Base-by-base conservation (phyloP, 2,113 vertebrate species). In the Passer domesticus region DNA sequence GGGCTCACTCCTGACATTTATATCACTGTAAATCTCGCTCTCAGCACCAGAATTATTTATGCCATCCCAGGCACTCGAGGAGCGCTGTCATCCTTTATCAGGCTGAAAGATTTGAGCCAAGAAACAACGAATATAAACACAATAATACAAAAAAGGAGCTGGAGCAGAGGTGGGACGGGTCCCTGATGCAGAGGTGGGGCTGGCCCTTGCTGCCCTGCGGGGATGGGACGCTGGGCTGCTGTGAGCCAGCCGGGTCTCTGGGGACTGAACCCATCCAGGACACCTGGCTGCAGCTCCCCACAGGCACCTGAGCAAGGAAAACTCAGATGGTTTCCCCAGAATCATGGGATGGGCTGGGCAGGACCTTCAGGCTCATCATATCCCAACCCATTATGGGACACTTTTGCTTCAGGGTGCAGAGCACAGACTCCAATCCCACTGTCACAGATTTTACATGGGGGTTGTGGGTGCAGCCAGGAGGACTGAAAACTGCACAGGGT, bases 21-120 rank as follows among this genome's bases (percentile, higher is more conserved):
- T 97, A 96, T 95, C 92, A 68, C 96, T 90, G 87, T 98, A 97
- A 98, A 98, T 98, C 98, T 98, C 46, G 15, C 94, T 89, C 91
- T 95, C 92, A 83, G 93, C 85, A 35, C 89, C 3, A 56, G 93
- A 97, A 97, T 97, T 97, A 96, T 98, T 97, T 97, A 97, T 91
- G 95, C 89, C 56, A 75, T 83, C 85, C 87, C 56, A 68, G n/a
- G 76, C 81, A 69, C 95, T 95, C 68, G 2, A 94, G 93, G 70
- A 92, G 89, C 1, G 4, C 95, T 69, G 94, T 78, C 93, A 19
- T 90, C 94, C 91, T 95, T 95, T 92, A 95, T 97, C 94, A 92
- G 50, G 31, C 89, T 93, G 90, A 77, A 89, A 66, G 89, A 94
- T 87, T 93, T 96, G 77, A 91, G 79, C 63, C n/a, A 55, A 84